Base-by-base conservation (phyloP, 2,113 vertebrate species). In the Nanorana parkeri region DNA sequence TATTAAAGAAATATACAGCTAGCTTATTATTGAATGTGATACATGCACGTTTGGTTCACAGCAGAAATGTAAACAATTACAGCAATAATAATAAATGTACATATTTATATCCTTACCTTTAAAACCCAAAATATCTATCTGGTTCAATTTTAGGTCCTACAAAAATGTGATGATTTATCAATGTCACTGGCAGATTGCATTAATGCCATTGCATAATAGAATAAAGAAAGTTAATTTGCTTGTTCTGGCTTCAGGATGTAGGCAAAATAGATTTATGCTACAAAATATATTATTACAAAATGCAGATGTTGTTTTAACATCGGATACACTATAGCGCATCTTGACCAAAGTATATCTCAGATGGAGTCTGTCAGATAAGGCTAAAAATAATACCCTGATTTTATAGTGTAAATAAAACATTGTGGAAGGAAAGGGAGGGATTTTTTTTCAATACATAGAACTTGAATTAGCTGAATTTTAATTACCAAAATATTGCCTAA, bases 201-300 rank as follows among this genome's bases (percentile, higher is more conserved):
- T 69, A 80, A 69, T 69, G 26, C 29, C 68, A 68, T 51, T 61
- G 23, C 67, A 80, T 80, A 80, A 69, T 80, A 80, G 61, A 69
- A 80, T 80, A 80, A 80, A 80, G 68, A 47, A 79, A 79, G 77
- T 60, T 69, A 80, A 80, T 80, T 80, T 80, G 67, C 65, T 80
- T 80, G 66, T 78, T 78, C 29, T 78, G 68, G 54, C 78, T 80
- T 26, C 66, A 60, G 78, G 78, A 69, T 19, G 61, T 55, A 80
- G 60, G 55, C 63, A 69, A 80, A 80, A 80, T 60, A 79, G 77
- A 68, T 71, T 80, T 71, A 47, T 80, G 11, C 47, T 69, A 80
- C 32, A 61, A 69, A 80, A 68, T 55, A 36, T 17, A 75, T 75
- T 29, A 75, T 75, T 75, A 60, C 55, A 75, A 75, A 64, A 64